Conservation (phyloP, 2,113 vertebrate genomes). For the Calidris pygmaea region DNA sequence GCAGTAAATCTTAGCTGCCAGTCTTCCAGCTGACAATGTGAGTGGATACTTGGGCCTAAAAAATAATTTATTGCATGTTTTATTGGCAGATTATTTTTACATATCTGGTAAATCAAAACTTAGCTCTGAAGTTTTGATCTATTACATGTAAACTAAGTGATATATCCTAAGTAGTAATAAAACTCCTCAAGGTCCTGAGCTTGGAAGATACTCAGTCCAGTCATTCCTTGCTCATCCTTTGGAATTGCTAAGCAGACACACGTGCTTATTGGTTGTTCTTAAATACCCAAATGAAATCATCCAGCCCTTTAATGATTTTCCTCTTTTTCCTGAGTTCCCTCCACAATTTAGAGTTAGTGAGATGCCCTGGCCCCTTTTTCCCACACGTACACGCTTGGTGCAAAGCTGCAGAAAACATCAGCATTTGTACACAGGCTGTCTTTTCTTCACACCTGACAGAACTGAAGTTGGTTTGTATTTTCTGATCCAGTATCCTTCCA, state of each 20-base stretch:
- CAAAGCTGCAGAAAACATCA: not conserved
- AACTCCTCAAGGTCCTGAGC: not conserved
- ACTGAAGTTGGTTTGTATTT: not conserved
- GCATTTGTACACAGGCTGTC: not conserved
- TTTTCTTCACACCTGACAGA: not conserved
- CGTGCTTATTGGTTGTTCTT: not conserved
- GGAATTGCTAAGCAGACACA: not conserved
- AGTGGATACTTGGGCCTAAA: not conserved
- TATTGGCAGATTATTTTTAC: not conserved
- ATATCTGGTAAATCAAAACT: not conserved
- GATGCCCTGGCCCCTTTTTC: not conserved
- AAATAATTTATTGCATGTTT: not conserved
- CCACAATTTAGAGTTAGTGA: not conserved
- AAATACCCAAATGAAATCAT: not conserved
- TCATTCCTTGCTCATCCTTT: not conserved
- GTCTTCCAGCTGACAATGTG: not conserved
- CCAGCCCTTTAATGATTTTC: not conserved
- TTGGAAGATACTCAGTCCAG: not conserved
- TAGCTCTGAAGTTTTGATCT: not conserved
- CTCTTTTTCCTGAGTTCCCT: not conserved
- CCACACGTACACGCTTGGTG: rapidly evolving
- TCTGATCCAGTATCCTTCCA: not conserved
- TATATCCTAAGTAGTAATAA: not conserved
- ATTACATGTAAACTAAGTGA: not conserved
- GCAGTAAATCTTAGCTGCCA: not conserved